These are phyloP conservation scores for Mycteria americana DNA, from an alignment of 2,797 vertebrate genomes.

Conservation along the genomic window DNA sequence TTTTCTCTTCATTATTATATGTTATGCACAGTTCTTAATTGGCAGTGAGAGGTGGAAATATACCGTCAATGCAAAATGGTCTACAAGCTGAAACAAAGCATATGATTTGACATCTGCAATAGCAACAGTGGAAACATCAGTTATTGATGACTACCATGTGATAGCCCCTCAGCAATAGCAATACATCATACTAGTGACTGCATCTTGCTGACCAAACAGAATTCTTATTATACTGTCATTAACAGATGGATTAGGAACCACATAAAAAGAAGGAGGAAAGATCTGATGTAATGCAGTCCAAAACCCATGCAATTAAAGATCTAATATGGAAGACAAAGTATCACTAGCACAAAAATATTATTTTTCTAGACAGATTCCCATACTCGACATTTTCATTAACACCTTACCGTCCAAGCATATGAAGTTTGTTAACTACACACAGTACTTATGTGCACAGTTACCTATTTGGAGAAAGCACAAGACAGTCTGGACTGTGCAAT, in stretches of 20 bases:
- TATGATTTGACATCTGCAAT: neutral
- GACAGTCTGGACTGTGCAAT: neutral
- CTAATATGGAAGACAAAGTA: neutral
- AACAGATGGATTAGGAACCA: neutral
- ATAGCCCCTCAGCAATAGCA: neutral
- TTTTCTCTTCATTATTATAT: neutral
- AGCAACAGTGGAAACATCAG: neutral
- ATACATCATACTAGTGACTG: neutral
- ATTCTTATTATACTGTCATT: neutral
- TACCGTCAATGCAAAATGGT: neutral
- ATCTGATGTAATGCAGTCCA: neutral
- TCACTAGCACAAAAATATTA: neutral
- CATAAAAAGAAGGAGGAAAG: neutral
- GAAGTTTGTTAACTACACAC: neutral
- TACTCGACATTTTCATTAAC: neutral
- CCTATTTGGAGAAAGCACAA: neutral
- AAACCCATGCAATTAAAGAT: neutral
- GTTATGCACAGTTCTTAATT: neutral
- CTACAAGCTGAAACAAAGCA: neutral
- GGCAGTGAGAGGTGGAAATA: neutral
- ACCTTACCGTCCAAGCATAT: neutral
- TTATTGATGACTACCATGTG: neutral
- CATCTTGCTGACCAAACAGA: neutral
- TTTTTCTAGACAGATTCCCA: neutral
- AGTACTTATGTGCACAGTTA: neutral